Evolutionary conservation across 2,888 invertebrate genomes (phyloP), one percentile per base, ranked within the genome.

Genomic region (Heliconius sara): DNA sequence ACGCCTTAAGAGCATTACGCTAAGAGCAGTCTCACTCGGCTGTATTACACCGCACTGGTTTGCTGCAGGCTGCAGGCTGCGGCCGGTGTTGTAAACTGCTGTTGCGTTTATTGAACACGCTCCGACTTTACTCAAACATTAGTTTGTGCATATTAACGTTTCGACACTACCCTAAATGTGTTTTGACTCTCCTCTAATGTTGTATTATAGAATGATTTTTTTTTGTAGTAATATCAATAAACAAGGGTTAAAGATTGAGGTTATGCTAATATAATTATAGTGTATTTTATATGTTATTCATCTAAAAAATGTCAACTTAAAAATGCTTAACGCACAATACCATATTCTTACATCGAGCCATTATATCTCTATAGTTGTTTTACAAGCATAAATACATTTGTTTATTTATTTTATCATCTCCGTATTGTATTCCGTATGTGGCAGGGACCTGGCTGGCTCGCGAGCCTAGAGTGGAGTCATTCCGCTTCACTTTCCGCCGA

Each of bases 1-100:
- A 68, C 74, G 43, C 68, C 74, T 79, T 43, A 79, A 75, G 65
- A 75, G 43, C 68, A 73, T 79, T 80, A 67, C 67, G 72, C 60
- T 70, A 86, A 89, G 87, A 87, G 87, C 85, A 87, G 86, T 85
- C 84, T 87, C 85, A 88, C 88, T 90, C 86, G 86, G 84, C 83
- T 88, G 86, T 87, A 85, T 85, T 86, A 86, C 86, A 89, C 87
- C 87, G 86, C 86, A 86, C 88, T 88, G 85, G 85, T 88, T 86
- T 88, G 86, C 88, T 85, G 81, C 85, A 77, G 79, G 80, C 72
- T 82, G 79, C 81, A 76, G 73, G 79, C 72, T 82, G 79, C 81
- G 78, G 73, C 76, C 73, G 68, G 73, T 67, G 79, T 67, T 80
- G 80, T 80, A 76, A 80, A 80, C 76, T 74, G 63, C 39, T 79